Evolutionary conservation across 1,140 invertebrate genomes (phyloP).

Genomic region (Glossosoma conforme): DNA sequence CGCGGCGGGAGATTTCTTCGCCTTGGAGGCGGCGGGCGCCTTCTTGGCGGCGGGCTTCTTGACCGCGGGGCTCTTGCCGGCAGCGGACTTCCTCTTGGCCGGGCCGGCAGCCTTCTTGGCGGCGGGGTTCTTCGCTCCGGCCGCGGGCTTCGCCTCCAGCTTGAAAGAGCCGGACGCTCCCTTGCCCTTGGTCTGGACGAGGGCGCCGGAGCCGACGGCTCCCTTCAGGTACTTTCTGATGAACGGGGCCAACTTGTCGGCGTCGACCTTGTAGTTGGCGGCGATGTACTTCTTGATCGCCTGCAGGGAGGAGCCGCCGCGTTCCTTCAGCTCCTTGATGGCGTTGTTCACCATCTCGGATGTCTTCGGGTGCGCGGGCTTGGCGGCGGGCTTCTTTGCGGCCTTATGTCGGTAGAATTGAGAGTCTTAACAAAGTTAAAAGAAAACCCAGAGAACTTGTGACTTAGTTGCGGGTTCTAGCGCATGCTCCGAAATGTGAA

Average conservation of each 20-base stretch:
- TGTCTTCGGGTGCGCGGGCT: constrained; percentile 48
- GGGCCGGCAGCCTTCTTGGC: too few relatives aligned
- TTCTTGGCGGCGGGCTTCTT: constrained; percentile 15
- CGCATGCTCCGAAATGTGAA: background rate
- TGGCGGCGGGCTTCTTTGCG: constrained; percentile 43
- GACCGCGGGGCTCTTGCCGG: constrained; percentile 3
- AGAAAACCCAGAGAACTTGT: background rate
- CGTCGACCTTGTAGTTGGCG: constrained; percentile 54
- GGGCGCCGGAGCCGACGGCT: constrained; percentile 50
- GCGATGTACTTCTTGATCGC: constrained; percentile 63
- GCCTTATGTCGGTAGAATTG: too few relatives aligned
- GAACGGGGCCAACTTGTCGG: constrained; percentile 55
- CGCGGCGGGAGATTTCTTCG: constrained; percentile 8
- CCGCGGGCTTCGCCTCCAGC: constrained; percentile 32
- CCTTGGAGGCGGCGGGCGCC: too few relatives aligned
- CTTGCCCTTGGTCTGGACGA: constrained; percentile 59
- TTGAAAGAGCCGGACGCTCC: constrained; percentile 60
- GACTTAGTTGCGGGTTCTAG: background rate
- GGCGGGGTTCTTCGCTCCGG: constrained; percentile 9
- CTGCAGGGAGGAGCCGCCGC: constrained; percentile 55
- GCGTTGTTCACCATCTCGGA: constrained; percentile 55
- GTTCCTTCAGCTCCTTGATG: constrained; percentile 56
- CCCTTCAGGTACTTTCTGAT: constrained; percentile 57
- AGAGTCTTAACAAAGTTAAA: background rate
- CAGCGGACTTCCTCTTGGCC: constrained; percentile 1